Percentiles rank a stretch among this genome's conserved stretches.
Conservation (phyloP, 2,888 invertebrate genomes). For the Coelinius sp. region DNA sequence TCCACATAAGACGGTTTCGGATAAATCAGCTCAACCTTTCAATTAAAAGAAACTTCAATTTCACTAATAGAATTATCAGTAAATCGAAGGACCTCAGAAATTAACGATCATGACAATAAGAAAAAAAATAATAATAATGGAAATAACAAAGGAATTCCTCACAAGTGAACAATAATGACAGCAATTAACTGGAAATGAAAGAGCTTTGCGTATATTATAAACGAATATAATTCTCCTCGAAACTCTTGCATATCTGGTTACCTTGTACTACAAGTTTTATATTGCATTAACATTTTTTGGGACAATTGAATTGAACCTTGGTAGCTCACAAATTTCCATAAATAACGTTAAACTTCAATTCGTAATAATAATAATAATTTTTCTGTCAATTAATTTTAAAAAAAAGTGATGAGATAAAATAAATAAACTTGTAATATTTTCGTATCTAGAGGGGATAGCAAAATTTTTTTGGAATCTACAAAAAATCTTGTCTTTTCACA, state of each 20-base stretch:
- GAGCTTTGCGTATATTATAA: background rate
- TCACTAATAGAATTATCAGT: background rate
- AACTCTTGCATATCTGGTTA: background rate
- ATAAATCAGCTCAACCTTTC: conserved; percentile 83
- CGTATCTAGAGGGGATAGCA: too few species aligned
- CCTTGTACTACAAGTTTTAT: background rate
- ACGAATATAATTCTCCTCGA: background rate
- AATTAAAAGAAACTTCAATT: conserved; percentile 35
- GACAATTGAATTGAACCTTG: background rate
- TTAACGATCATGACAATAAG: background rate
- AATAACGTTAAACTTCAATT: background rate
- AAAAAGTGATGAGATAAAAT: too few species aligned
- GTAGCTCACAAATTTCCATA: background rate
- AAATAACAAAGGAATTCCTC: background rate
- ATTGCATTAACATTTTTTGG: background rate
- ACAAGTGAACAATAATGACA: background rate
- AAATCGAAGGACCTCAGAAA: background rate
- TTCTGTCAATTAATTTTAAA: too few species aligned
- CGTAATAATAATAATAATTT: too few species aligned
- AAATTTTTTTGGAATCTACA: too few species aligned
- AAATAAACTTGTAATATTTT: too few species aligned
- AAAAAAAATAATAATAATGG: background rate
- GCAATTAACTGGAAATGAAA: background rate
- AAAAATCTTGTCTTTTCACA: too few species aligned
- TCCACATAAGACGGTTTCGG: conserved; percentile 87